phyloP scores from a whole-genome alignment of 2,888 invertebrate species.

The Cactoblastis cactorum region DNA sequence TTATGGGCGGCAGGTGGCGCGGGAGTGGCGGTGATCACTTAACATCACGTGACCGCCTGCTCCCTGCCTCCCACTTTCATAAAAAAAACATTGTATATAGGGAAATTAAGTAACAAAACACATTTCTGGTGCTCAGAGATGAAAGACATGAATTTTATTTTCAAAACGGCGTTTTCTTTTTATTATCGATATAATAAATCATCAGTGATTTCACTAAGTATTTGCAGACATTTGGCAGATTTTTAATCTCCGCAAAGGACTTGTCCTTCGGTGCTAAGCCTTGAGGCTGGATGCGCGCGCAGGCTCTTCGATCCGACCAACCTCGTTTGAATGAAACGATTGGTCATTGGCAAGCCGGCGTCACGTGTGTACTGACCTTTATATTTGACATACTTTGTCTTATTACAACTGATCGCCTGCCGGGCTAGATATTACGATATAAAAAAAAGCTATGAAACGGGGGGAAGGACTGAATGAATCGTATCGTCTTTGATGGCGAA shows the following conservation, averaged over 20 bases:
- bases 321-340: conserved; percentile 63
- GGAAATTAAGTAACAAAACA: too few relatives aligned
- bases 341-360: conserved; percentile 43
- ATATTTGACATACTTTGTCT: conserved; percentile 18
- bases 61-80: too few relatives aligned
- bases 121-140: too few relatives aligned
- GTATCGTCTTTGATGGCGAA: not conserved
- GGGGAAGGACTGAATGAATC: too few relatives aligned
- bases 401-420: conserved; percentile 1
- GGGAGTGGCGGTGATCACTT: too few relatives aligned
- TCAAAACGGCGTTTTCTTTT: too few relatives aligned
- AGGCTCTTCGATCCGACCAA: conserved; percentile 62
- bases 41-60: too few relatives aligned
- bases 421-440: not conserved
- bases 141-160: too few relatives aligned
- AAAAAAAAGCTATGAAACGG: too few relatives aligned
- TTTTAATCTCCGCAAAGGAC: conserved; percentile 24
- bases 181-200: not conserved
- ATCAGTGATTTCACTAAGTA: not conserved
- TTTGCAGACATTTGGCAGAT: not conserved
- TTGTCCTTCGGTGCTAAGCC: conserved; percentile 36
- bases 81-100: too few relatives aligned
- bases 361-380: conserved; percentile 36
- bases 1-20: too few relatives aligned
- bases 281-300: conserved; percentile 61